Base-by-base conservation (phyloP, 2,888 invertebrate species). In the Drosophila macrospina region DNA sequence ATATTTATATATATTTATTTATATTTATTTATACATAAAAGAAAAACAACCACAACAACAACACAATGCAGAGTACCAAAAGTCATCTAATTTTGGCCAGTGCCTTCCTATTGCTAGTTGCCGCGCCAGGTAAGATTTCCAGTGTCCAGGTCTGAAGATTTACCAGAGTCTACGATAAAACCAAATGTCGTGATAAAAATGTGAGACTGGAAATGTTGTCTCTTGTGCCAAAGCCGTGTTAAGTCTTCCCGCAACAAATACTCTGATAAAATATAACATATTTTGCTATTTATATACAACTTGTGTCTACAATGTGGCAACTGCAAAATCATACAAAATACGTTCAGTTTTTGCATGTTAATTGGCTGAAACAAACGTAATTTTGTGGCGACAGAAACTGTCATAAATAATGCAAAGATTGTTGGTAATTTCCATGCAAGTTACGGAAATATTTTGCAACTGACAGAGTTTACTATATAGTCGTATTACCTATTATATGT, bases 111-210 rank as follows among this genome's bases (percentile, higher is more conserved):
- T 48, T 79, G 70, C 71, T 83, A 60, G 24, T 82, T 60, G 57
- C 64, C 47, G 55, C 77, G 50, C 83, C 86, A 87, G 83, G 83
- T 83, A 85, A 83, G 78, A 37, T 30, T 37, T 36, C 30, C 44
- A 16, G 41, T 48, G 41, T 60, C 41, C 42, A 15, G 13, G 50
- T 59, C 11, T 41, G 45, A 42, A 45, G 28, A 15, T 45, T 30
- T 28, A 15, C 28, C 45, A 16, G 30, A 45, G 11, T 6, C 15
- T 30, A 45, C 28, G n/a, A 8, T 52, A 61, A 57, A 44, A 32
- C 52, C 41, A 54, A 65, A 75, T 85, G 82, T 68, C 55, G 83
- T 73, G 86, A 79, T 79, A 80, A 79, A 47, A 15, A 28, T 11
- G 15, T 15, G 36, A 55, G 16, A 36, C 13, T 45, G 24, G 1